Percentiles rank a stretch among this genome's conserved stretches.
Evolutionary conservation across 2,888 invertebrate species (phyloP).

Genomic region (Dryocosmus kuriphilus): DNA sequence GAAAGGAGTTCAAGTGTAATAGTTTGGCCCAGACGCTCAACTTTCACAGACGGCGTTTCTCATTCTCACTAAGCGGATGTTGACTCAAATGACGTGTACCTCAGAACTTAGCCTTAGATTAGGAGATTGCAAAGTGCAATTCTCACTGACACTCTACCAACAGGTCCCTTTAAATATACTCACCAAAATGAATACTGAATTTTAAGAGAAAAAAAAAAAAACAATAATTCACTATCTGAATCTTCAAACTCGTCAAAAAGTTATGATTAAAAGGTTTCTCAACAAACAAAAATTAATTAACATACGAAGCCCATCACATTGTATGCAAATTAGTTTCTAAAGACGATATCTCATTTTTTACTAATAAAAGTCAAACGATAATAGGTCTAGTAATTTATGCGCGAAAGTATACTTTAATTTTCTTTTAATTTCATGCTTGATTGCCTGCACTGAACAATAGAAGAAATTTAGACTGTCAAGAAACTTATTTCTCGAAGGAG

Average conservation of each 20-base stretch:
- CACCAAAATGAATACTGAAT: background rate
- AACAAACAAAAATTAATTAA: background rate
- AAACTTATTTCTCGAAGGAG: background rate
- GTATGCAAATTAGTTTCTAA: constrained; percentile 22
- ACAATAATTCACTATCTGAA: background rate
- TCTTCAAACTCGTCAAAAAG: too few relatives aligned
- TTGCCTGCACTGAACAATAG: background rate
- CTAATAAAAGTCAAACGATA: background rate
- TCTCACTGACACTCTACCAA: background rate
- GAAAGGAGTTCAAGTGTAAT: constrained; percentile 3
- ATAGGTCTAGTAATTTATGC: constrained; percentile 2
- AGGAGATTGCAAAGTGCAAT: constrained; percentile 23
- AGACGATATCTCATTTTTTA: background rate
- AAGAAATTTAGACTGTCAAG: background rate
- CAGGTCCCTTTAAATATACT: background rate
- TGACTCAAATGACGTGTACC: constrained; percentile 24
- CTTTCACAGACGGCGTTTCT: constrained; percentile 24
- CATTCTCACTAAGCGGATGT: constrained; percentile 29
- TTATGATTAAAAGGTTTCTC: too few relatives aligned
- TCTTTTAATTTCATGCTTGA: background rate
- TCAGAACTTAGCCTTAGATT: constrained; percentile 28
- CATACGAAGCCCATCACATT: background rate
- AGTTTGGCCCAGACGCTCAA: constrained; percentile 31
- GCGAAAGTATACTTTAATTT: background rate
- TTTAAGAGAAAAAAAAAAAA: background rate